Evolutionary conservation across 2,888 invertebrate genomes (phyloP).

Genomic region (Pharmacophagus antenor): DNA sequence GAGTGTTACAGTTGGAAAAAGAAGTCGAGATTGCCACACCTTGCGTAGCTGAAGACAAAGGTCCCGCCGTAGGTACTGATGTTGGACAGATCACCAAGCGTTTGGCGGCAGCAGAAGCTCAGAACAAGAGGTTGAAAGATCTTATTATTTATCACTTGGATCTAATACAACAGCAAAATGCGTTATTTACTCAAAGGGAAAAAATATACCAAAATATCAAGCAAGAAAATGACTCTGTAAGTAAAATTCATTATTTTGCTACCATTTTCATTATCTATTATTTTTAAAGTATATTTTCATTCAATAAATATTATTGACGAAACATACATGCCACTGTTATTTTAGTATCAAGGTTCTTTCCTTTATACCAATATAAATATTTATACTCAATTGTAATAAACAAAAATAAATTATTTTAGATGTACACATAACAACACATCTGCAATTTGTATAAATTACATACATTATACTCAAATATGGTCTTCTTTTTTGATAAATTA

Average conservation of each 20-base stretch:
- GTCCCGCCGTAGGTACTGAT: conserved; percentile 43
- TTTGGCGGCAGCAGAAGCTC: conserved; percentile 65
- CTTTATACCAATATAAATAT: too few species aligned
- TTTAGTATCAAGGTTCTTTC: too few species aligned
- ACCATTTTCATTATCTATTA: background rate
- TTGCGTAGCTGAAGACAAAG: conserved; percentile 55
- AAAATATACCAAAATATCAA: conserved; percentile 86
- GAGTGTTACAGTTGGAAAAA: conserved; percentile 59
- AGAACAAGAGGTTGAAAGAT: conserved; percentile 87
- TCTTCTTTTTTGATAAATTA: too few species aligned
- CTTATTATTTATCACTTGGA: conserved; percentile 91
- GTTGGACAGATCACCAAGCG: conserved; percentile 51
- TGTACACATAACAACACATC: too few species aligned
- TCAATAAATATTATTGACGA: background rate
- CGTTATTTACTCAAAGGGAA: conserved; percentile 89
- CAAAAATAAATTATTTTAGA: too few species aligned
- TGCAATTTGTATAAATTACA: too few species aligned
- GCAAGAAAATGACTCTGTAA: conserved; percentile 90
- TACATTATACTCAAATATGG: too few species aligned
- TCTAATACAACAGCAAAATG: conserved; percentile 94
- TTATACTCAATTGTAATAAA: too few species aligned
- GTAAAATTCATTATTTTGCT: conserved; percentile 39
- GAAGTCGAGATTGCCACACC: conserved; percentile 64
- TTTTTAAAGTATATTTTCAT: background rate
- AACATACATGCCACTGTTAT: background rate